Conservation (phyloP, 2,888 invertebrate species). For the Eristalis tenax region DNA sequence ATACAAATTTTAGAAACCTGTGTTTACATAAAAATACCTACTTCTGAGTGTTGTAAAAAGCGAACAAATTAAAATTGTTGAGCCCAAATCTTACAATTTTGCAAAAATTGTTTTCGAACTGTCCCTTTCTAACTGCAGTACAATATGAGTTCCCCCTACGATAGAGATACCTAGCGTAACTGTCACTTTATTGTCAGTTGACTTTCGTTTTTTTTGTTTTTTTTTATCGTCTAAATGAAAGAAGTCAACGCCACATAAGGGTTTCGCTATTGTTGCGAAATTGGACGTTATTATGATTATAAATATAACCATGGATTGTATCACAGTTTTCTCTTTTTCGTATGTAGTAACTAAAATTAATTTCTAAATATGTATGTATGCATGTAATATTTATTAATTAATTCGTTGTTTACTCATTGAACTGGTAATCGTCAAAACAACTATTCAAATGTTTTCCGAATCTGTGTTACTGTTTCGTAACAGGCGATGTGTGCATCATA, state of each 20-base stretch:
- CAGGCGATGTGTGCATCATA: too few relatives aligned
- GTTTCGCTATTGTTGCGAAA: not conserved
- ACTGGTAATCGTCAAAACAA: too few relatives aligned
- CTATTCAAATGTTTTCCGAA: too few relatives aligned
- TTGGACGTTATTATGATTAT: not conserved
- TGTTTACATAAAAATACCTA: conserved; percentile 21
- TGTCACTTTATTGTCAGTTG: conserved; percentile 51
- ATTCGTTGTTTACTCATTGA: too few relatives aligned
- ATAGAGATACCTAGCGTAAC: conserved; percentile 1
- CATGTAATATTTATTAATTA: too few relatives aligned
- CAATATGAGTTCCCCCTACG: conserved; percentile 1
- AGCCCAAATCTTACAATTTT: conserved; percentile 43
- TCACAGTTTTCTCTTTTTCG: too few relatives aligned
- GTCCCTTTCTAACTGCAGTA: conserved; percentile 41
- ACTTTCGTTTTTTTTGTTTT: not conserved
- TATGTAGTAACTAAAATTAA: too few relatives aligned
- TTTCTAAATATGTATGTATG: too few relatives aligned
- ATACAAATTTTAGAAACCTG: not conserved
- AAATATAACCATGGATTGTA: too few relatives aligned
- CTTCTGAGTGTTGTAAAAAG: conserved; percentile 34
- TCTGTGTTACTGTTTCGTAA: too few relatives aligned
- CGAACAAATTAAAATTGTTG: conserved; percentile 33
- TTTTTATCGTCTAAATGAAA: conserved; percentile 14
- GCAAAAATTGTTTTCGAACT: conserved; percentile 52
- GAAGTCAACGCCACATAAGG: not conserved